Percentiles rank a stretch among this genome's conserved stretches.
Conservation (phyloP, 2,888 invertebrate species). For the Agonum fuliginosum region DNA sequence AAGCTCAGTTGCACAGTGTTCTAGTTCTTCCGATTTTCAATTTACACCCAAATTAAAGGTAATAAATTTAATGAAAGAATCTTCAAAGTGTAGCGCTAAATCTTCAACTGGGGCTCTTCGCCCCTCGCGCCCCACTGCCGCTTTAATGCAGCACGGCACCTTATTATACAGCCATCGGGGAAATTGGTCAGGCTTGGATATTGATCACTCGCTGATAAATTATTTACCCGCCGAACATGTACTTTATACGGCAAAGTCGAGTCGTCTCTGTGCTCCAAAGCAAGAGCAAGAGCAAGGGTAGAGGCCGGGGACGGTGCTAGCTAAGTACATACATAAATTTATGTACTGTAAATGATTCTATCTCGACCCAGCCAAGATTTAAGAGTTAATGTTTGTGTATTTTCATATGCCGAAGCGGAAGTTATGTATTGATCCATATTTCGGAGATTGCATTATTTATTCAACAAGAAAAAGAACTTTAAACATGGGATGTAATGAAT, state of each 20-base stretch:
- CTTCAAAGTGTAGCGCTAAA: slow-evolving; percentile 51
- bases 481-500: too few species aligned
- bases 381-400: slow-evolving; percentile 10
- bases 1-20: too few species aligned
- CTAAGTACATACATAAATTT: slow-evolving; percentile 46
- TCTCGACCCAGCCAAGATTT: slow-evolving; percentile 15
- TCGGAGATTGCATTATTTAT: too few species aligned
- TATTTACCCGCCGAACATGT: slow-evolving; percentile 51
- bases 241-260: slow-evolving; percentile 12
- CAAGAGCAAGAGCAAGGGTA: too few species aligned
- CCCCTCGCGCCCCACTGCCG: background rate
- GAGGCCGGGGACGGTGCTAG: background rate
- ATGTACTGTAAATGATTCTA: slow-evolving; percentile 40
- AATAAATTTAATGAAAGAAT: slow-evolving; percentile 57
- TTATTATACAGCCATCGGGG: slow-evolving; percentile 54
- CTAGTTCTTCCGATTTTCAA: slow-evolving; percentile 54
- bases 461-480: too few species aligned
- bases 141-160: slow-evolving; percentile 52
- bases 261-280: background rate
- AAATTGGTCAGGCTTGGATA: slow-evolving; percentile 53
- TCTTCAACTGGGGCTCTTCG: slow-evolving; percentile 7
- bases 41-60: slow-evolving; percentile 58
- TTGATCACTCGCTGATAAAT: slow-evolving; percentile 55
- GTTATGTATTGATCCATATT: too few species aligned
- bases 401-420: background rate